Evolutionary conservation across 2,888 invertebrate genomes (phyloP), one percentile per base, ranked within the genome.

Genomic region (Selenia dentaria): DNA sequence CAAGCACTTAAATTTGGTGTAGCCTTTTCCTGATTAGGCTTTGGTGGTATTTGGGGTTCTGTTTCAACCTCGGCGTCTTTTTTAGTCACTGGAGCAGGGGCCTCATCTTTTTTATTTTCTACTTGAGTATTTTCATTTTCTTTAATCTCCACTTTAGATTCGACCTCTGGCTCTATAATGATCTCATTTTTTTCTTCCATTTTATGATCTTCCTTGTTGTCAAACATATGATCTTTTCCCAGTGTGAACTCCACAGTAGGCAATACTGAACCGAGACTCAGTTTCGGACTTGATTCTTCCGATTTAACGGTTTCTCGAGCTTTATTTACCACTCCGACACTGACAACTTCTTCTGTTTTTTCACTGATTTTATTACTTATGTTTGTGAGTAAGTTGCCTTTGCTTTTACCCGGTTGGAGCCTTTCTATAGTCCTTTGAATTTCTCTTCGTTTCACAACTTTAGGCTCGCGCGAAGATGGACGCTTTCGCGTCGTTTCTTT

Each of bases 1-100:
- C 97, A 97, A 16, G 96, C 97, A 72, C 96, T 97, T 42, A 96
- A 89, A 83, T 97, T 96, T 0, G 97, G 97, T 22, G 96, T 95
- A 10, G 95, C 94, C 73, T 94, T 94, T 52, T 93, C 92, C 64
- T 93, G 92, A 51, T 92, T 92, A 12, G 81, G 86, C 61, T 87
- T 86, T 1, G 51, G 78, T 50, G 59, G 84, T 0, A 67, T 40
- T 28, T 68, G 70, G 2, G 76, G 77, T 49, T 89, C 87, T 14
- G 85, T 84, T 74, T 91, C 84, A 12, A 86, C 83, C 56, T 85
- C 84, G 1, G 74, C 84, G 44, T 86, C 84, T 60, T 84, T 87
- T 59, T 84, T 85, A 52, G 62, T 64, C 14, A 67, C 61, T 60
- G 63, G 81, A 58, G 57, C 59, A 18, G 59, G 55, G 13, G 60